Evolutionary conservation across 2,888 invertebrate genomes (phyloP).

Genomic region (Drosophila nigritarsus): DNA sequence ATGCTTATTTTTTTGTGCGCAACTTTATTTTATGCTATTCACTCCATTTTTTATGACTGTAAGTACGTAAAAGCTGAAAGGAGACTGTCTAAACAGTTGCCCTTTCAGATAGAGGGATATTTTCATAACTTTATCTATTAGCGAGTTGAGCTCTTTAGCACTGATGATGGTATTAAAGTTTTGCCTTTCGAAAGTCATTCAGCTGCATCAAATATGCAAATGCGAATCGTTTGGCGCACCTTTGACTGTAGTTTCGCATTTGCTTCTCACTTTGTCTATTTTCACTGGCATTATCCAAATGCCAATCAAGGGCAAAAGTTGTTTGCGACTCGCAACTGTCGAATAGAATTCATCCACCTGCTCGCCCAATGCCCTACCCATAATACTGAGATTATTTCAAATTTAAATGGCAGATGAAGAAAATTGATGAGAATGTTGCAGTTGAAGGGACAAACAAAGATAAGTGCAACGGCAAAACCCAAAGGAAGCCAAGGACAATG

Average conservation of each 20-base stretch:
- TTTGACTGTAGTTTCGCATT: conserved; percentile 37
- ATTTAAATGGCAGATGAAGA: conserved; percentile 27
- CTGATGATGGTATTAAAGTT: conserved; percentile 54
- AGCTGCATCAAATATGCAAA: conserved; percentile 74
- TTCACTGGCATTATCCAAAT: conserved; percentile 56
- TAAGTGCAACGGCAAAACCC: conserved; percentile 10
- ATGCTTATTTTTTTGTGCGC: neutral
- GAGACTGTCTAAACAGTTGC: conserved; percentile 46
- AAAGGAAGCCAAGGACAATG: neutral
- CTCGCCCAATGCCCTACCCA: neutral
- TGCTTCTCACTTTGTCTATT: conserved; percentile 38
- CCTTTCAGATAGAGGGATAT: conserved; percentile 28
- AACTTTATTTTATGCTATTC: conserved; percentile 14
- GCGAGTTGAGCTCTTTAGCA: conserved; percentile 11
- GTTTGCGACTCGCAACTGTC: conserved; percentile 30
- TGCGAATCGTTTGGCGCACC: conserved; percentile 59
- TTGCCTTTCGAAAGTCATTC: conserved; percentile 56
- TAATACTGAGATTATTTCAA: conserved; percentile 13
- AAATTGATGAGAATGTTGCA: conserved; percentile 19
- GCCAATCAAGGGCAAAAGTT: conserved; percentile 63
- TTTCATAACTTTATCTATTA: conserved; percentile 47
- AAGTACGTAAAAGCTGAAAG: conserved; percentile 44
- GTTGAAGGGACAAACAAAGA: conserved; percentile 10
- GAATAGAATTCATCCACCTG: conserved; percentile 18
- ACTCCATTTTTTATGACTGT: conserved; percentile 30